Conservation (phyloP, 2,888 invertebrate species). For the Dastarcus helophoroides region DNA sequence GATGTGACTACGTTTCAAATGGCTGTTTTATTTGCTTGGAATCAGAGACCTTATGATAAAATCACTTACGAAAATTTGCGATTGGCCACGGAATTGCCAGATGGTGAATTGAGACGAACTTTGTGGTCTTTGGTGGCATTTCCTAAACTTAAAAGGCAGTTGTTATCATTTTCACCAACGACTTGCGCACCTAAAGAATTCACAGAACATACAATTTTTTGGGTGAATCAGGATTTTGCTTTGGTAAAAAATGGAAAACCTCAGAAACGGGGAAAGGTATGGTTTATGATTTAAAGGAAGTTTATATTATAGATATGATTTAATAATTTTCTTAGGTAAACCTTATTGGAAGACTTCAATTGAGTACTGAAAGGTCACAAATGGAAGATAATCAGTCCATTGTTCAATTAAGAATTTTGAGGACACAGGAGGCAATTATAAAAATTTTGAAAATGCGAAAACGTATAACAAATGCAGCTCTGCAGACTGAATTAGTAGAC, state of each 20-base stretch:
- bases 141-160: slow-evolving; percentile 90
- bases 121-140: slow-evolving; percentile 93
- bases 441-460: slow-evolving; percentile 99
- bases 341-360: slow-evolving; percentile 87
- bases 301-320: slow-evolving; percentile 6
- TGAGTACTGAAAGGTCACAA: slow-evolving; percentile 90
- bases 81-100: slow-evolving; percentile 91
- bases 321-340: slow-evolving; percentile 50
- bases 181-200: slow-evolving; percentile 90
- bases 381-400: slow-evolving; percentile 98
- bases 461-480: slow-evolving; percentile 80
- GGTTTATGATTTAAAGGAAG: not conserved
- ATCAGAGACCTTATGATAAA: slow-evolving; percentile 85
- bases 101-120: slow-evolving; percentile 88
- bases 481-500: slow-evolving; percentile 95
- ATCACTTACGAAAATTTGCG: slow-evolving; percentile 94
- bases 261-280: slow-evolving; percentile 82
- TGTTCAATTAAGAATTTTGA: slow-evolving; percentile 86
- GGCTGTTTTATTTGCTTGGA: slow-evolving; percentile 99
- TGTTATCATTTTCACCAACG: slow-evolving; percentile 68
- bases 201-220: slow-evolving; percentile 82
- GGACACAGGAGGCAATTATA: slow-evolving; percentile 94
- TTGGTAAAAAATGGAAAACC: slow-evolving; percentile 88
- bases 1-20: slow-evolving; percentile 99
- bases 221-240: slow-evolving; percentile 96